Base-by-base conservation (phyloP, 2,113 vertebrate genomes). In the Ascaphus truei region DNA sequence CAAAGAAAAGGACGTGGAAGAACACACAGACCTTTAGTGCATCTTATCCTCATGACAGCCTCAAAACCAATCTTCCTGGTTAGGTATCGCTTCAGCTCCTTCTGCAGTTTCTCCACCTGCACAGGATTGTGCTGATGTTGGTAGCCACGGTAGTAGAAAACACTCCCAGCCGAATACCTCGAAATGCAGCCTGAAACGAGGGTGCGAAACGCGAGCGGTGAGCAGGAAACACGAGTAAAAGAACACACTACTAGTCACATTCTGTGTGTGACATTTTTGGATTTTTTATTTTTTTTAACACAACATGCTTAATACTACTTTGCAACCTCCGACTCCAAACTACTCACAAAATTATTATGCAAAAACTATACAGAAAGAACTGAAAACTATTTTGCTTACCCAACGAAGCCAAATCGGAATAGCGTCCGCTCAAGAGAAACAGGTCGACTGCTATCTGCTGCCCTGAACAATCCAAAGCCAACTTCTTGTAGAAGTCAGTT, bases 21-120 rank as follows among this genome's bases (percentile, higher is more conserved):
- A n/a, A n/a, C n/a, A n/a, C 13, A 47, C 80, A 68, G 11, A 96
- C 96, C 96, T 96, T 99, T 99, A 58, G 95, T 96, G 80, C 96
- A 98, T 58, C 96, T 93, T 87, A 99, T 98, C 78, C 96, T 94
- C 96, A 99, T 99, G 72, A 99, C 96, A 5, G 95, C 95, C 75
- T 99, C 96, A 73, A 98, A 99, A 22, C 96, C 96, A 72, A 99
- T 96, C 84, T 98, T 98, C 50, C 96, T 86, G 15, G 92, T 98
- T 62, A 99, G 76, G 67, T 99, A 98, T 74, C 96, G 81, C 72
- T 98, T 96, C 26, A 99, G 82, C 10, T 98, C 96, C 71, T 93
- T 96, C 74, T 95, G 91, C 68, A 99, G 78, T 53, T 94, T 92
- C 79, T 96, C 93, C 64, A 95, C 93, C 80, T 95, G 92, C 34